A percentile compares a stretch with the other conserved stretches of the same genome.
phyloP scores from a whole-genome alignment of 2,113 vertebrate species.

The Dryoscopus gambensis region DNA sequence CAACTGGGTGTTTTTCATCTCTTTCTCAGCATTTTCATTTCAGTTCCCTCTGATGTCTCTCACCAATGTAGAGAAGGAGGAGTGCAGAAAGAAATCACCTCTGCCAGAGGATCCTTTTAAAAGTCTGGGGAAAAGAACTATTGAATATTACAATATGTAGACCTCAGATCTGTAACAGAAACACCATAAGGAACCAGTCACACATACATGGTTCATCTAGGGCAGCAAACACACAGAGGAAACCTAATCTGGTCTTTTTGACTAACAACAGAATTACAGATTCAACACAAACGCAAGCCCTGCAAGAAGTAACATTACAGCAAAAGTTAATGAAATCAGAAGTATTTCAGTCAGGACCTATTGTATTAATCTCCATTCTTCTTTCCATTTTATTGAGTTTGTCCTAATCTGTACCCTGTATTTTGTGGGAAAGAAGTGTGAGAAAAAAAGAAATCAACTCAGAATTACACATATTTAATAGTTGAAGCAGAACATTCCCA shows the following conservation, averaged over 20 bases:
- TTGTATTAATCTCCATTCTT: background rate
- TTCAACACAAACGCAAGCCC: background rate
- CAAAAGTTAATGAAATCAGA: background rate
- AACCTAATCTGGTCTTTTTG: background rate
- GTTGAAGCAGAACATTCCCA: background rate
- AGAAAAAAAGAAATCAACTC: background rate
- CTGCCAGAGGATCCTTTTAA: background rate
- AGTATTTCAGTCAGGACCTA: background rate
- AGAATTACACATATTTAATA: background rate
- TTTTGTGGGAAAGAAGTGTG: background rate
- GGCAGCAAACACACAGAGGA: background rate
- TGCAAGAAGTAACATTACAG: background rate
- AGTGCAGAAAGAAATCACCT: background rate
- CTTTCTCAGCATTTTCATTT: background rate
- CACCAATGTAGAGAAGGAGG: background rate
- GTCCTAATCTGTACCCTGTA: background rate
- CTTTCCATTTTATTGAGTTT: background rate
- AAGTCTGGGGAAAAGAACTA: background rate
- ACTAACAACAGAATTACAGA: background rate
- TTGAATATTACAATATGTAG: background rate
- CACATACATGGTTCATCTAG: background rate
- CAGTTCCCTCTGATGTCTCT: background rate
- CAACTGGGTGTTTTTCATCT: background rate
- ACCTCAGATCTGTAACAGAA: background rate
- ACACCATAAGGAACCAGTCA: background rate